These are phyloP conservation scores for Chrysogorgia sp. DNA, from an alignment of 92 coral and sea anemone genomes.

Conservation along the genomic window DNA sequence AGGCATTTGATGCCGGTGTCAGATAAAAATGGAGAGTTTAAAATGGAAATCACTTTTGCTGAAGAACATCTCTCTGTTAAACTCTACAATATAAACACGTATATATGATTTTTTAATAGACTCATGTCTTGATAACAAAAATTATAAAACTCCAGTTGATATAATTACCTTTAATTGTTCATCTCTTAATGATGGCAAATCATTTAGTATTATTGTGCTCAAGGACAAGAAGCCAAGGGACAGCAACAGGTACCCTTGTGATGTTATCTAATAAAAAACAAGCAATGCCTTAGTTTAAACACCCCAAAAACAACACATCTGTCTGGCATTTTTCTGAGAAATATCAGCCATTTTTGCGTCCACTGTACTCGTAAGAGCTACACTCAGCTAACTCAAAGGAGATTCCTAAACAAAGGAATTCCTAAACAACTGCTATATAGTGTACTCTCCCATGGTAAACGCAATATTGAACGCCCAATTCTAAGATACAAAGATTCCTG, in stretches of 20 bases:
- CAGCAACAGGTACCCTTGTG: constrained; percentile 73
- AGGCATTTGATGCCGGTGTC: constrained; percentile 85
- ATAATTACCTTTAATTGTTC: constrained; percentile 74
- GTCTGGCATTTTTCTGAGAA: too few relatives aligned
- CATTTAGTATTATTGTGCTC: constrained; percentile 75
- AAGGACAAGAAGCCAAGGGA: constrained; percentile 83
- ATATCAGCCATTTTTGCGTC: too few relatives aligned
- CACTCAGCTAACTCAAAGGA: too few relatives aligned
- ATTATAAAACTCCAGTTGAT: too few relatives aligned
- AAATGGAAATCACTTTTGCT: constrained; percentile 67
- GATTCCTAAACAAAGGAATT: too few relatives aligned
- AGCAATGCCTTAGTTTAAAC: not conserved
- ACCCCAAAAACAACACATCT: not conserved
- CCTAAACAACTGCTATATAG: too few relatives aligned
- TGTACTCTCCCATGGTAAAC: too few relatives aligned
- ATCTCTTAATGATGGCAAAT: constrained; percentile 83
- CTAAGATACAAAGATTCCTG: too few relatives aligned
- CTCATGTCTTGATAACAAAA: not conserved
- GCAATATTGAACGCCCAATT: too few relatives aligned
- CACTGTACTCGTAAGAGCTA: too few relatives aligned
- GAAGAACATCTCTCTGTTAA: constrained; percentile 86
- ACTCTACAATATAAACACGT: constrained; percentile 50
- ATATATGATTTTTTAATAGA: not conserved
- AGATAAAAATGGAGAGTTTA: constrained; percentile 89
- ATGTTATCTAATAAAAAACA: constrained; percentile 67